Base-by-base conservation (phyloP, 2,113 vertebrate genomes). In the Rafetus swinhoei region DNA sequence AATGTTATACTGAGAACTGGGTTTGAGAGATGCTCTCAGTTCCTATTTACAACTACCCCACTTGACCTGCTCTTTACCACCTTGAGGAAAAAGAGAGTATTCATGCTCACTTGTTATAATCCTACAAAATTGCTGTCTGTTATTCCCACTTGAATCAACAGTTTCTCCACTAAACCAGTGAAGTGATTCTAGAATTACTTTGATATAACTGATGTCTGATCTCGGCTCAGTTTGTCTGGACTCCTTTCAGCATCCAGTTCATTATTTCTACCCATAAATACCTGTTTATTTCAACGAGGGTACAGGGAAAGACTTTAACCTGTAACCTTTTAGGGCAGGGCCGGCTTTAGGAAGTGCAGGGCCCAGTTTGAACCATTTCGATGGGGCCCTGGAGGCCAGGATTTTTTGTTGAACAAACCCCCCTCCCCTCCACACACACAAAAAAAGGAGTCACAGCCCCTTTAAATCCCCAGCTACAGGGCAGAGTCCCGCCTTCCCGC, bases 11-110 rank as follows among this genome's bases (percentile, higher is more conserved):
- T 53, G 87, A 87, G 35, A 72, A 96, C 24, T 57, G 85, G 4
- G 3, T 85, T 60, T 45, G 79, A 29, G 82, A 62, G 9, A 53
- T 82, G 39, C 90, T 93, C 83, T 7, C 11, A 12, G 82, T 94
- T 50, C 25, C 24, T 89, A 27, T 62, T 87, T 60, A 53, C 9
- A 88, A 65, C 18, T 29, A 92, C 53, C 82, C 90, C 83, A 81
- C 13, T 0, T 59, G 85, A 93, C 87, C 39, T 53, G 24, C 52
- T 29, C 84, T 96, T 93, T 82, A 29, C 35, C 62, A 5, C 92
- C 92, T 89, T 95, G 82, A 74, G 55, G 92, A 94, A 62, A 94
- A 93, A 93, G 59, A 55, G 53, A 82, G 90, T 95, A 79, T 14
- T 93, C 35, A 29, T 80, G 62, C 16, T 57, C 39, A 24, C 62